phyloP scores from a whole-genome alignment of 2,113 vertebrate species.

The Phrynosoma blainvillii region DNA sequence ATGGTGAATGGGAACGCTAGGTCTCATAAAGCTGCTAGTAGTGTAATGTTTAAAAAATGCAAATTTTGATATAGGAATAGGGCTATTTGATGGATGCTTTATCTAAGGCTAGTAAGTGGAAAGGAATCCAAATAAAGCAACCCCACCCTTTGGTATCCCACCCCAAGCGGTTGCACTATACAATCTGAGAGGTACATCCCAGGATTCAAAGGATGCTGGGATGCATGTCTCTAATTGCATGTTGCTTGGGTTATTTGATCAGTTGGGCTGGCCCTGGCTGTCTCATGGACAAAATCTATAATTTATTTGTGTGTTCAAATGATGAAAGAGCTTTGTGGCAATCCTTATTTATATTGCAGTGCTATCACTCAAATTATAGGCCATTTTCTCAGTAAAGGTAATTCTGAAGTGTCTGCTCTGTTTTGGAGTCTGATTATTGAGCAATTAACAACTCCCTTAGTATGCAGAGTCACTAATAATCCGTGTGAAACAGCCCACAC shows the following conservation, averaged over 20 bases:
- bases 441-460: neutral
- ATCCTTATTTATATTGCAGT: neutral
- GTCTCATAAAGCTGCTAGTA: conserved; percentile 61
- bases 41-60: neutral
- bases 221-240: neutral
- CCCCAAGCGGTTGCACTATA: neutral
- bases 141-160: neutral
- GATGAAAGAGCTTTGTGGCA: neutral
- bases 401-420: neutral
- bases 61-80: conserved; percentile 28
- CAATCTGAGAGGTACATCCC: neutral
- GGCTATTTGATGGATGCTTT: neutral
- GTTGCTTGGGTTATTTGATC: neutral
- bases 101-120: neutral
- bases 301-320: neutral
- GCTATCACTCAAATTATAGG: neutral
- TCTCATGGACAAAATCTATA: neutral
- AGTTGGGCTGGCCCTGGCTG: neutral
- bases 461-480: neutral
- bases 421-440: neutral
- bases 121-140: neutral
- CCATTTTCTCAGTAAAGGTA: neutral
- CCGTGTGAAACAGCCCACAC: neutral
- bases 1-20: conserved; percentile 41
- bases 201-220: neutral